A percentile compares a stretch with the other conserved stretches of the same genome.
These are phyloP conservation scores for Chaitophorus viminalis DNA, from an alignment of 2,888 invertebrate species.

Conservation along the genomic window DNA sequence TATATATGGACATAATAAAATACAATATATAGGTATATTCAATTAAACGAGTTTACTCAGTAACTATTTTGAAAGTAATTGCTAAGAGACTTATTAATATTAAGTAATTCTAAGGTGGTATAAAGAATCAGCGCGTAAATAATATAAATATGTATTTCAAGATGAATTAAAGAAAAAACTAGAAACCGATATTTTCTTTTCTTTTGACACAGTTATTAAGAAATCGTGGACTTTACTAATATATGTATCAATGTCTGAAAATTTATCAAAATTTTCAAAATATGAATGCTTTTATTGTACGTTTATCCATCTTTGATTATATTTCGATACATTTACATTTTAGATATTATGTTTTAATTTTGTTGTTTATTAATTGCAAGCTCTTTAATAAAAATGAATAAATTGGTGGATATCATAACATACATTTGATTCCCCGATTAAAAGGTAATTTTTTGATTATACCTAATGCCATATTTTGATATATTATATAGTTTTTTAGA, in stretches of 20 bases:
- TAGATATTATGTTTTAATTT: no score
- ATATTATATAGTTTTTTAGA: no score
- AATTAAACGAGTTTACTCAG: neutral
- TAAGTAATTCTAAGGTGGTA: conserved; percentile 31
- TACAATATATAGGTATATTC: no score
- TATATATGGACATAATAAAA: neutral
- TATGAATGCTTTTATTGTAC: neutral
- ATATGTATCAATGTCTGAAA: neutral
- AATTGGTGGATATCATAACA: no score
- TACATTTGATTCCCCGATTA: no score
- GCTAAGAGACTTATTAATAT: conserved; percentile 11
- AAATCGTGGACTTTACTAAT: neutral
- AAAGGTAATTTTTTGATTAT: no score
- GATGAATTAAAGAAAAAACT: conserved; percentile 14
- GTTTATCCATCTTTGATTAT: no score
- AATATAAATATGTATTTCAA: neutral
- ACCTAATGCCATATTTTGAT: no score
- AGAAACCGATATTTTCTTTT: conserved; percentile 47
- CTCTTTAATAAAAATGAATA: no score
- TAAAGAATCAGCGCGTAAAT: conserved; percentile 54
- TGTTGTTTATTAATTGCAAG: no score
- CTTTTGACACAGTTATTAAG: conserved; percentile 34
- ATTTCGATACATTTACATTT: no score
- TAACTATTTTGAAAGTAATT: conserved; percentile 17
- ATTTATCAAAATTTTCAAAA: neutral